Percentiles rank a stretch among this genome's conserved stretches.
These are phyloP conservation scores for Pangasianodon hypophthalmus DNA, from an alignment of 2,113 vertebrate species.

Conservation along the genomic window DNA sequence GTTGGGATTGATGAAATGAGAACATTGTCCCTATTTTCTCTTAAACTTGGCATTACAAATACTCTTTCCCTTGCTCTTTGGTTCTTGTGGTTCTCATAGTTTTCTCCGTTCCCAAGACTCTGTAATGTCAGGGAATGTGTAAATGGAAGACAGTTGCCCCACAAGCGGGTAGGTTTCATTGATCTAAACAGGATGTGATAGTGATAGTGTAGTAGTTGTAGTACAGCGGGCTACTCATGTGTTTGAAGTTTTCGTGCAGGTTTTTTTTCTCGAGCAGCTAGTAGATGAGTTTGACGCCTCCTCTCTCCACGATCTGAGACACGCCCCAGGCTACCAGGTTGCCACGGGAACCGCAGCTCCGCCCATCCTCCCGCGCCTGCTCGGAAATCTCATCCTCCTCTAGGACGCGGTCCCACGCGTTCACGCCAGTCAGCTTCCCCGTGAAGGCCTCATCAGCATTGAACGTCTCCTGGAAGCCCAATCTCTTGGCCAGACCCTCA, in stretches of 20 bases:
- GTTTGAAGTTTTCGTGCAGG: not conserved
- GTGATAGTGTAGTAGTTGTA: slow-evolving; percentile 3
- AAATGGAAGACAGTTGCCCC: slow-evolving; percentile 45
- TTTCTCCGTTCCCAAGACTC: not conserved
- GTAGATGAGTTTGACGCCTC: slow-evolving; percentile 85
- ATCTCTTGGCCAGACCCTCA: slow-evolving; percentile 67
- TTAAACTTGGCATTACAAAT: slow-evolving; percentile 35
- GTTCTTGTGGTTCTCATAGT: slow-evolving; percentile 61
- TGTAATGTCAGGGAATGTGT: not conserved
- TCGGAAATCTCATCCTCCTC: slow-evolving; percentile 73
- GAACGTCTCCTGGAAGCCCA: slow-evolving; percentile 76
- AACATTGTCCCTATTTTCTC: slow-evolving; percentile 47
- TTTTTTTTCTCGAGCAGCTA: slow-evolving; percentile 58
- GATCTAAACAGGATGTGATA: not conserved
- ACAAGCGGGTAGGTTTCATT: not conserved
- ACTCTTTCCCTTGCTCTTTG: slow-evolving; percentile 53
- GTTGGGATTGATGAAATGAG: not conserved
- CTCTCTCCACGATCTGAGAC: slow-evolving; percentile 85
- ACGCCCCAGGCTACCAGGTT: slow-evolving; percentile 90
- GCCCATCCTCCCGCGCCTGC: slow-evolving; percentile 61
- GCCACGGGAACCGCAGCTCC: slow-evolving; percentile 78
- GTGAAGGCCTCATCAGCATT: slow-evolving; percentile 82
- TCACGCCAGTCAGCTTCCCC: slow-evolving; percentile 90
- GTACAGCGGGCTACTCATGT: not conserved
- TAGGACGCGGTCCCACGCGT: slow-evolving; percentile 88